Evolutionary conservation across 92 coral and sea anemone genomes (phyloP).

Genomic region (Zoanthus sansibaricus): DNA sequence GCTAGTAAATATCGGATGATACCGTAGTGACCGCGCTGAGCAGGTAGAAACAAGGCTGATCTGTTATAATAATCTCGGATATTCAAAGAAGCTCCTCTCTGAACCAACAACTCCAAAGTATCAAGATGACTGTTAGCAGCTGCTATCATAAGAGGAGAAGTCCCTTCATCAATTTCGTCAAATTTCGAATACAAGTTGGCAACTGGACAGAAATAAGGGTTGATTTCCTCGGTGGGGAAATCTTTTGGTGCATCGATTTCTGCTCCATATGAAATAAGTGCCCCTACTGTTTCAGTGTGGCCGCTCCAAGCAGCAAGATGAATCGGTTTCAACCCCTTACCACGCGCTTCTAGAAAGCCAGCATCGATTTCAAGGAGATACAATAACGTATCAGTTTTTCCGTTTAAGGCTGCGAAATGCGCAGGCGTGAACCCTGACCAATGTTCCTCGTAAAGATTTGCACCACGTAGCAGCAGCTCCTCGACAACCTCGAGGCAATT

Average conservation of each 20-base stretch:
- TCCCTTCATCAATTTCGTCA: conserved; percentile 41
- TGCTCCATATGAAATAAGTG: conserved; percentile 31
- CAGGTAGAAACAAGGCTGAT: conserved; percentile 38
- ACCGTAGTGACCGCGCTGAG: conserved; percentile 34
- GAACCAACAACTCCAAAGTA: conserved; percentile 27
- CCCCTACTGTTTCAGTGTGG: conserved; percentile 26
- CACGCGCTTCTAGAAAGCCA: conserved; percentile 18
- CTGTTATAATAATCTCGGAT: conserved; percentile 35
- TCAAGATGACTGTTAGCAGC: conserved; percentile 43
- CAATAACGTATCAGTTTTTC: conserved; percentile 27
- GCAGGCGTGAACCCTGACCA: conserved; percentile 22
- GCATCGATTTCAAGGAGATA: conserved; percentile 40
- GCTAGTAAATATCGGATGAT: conserved; percentile 24
- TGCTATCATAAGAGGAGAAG: conserved; percentile 27
- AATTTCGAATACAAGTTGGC: conserved; percentile 27
- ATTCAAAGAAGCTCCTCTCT: conserved; percentile 16
- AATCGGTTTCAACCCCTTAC: conserved; percentile 28
- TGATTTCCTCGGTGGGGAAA: conserved; percentile 37
- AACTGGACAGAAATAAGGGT: conserved; percentile 24
- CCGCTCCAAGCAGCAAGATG: conserved; percentile 46
- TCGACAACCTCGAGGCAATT: conserved; percentile 28
- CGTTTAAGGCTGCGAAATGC: conserved; percentile 39
- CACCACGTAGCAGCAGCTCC: conserved; percentile 35
- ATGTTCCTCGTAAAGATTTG: conserved; percentile 34
- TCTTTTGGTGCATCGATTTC: conserved; percentile 26